These are phyloP conservation scores for Ecliptopera silaceata DNA, from an alignment of 2,888 invertebrate species.

Conservation along the genomic window DNA sequence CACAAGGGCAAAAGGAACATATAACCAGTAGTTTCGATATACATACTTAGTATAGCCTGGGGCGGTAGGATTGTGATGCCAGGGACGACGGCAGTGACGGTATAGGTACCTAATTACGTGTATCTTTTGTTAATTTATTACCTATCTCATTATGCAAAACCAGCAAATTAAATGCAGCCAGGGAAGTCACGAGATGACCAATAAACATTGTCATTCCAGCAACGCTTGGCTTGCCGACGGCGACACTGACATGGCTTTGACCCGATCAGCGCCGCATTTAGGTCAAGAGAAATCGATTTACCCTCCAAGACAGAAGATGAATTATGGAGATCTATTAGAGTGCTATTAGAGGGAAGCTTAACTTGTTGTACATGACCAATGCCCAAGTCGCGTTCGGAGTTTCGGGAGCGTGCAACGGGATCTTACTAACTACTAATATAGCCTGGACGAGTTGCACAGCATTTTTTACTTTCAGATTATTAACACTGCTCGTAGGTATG, in stretches of 20 bases:
- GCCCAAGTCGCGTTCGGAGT: not conserved
- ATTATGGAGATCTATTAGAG: constrained; percentile 26
- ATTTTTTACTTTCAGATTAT: not conserved
- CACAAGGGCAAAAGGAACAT: no score
- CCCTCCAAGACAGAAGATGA: constrained; percentile 34
- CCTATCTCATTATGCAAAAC: not conserved
- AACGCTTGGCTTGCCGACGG: constrained; percentile 34
- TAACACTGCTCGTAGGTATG: no score
- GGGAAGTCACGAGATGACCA: constrained; percentile 6
- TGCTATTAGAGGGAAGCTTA: constrained; percentile 4
- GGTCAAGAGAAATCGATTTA: constrained; percentile 78
- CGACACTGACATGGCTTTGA: constrained; percentile 69
- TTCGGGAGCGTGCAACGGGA: not conserved
- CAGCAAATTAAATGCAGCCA: not conserved
- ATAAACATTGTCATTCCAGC: constrained; percentile 47
- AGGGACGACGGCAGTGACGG: not conserved
- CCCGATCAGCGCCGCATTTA: constrained; percentile 54
- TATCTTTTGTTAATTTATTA: not conserved
- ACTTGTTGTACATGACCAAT: constrained; percentile 9
- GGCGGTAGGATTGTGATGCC: not conserved
- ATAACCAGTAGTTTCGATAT: no score
- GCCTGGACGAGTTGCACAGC: not conserved
- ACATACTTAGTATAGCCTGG: no score
- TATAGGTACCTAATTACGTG: not conserved
- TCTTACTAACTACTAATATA: not conserved